Percentiles rank a stretch among this genome's conserved stretches.
Evolutionary conservation across 1,140 invertebrate species (phyloP).

Genomic region (Ips nitidus): DNA sequence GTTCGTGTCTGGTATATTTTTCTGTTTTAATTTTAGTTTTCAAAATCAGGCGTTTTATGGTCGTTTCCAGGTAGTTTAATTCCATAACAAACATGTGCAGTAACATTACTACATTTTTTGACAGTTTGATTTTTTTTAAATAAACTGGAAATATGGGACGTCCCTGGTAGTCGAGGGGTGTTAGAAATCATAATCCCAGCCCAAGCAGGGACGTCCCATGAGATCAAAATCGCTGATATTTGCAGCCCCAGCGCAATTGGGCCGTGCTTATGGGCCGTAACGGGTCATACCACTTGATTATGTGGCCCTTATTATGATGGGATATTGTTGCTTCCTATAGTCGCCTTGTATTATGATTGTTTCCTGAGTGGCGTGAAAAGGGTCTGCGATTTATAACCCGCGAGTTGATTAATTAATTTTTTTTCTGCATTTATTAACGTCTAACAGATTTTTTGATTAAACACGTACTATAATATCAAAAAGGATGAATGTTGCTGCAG

Average conservation of each 20-base stretch:
- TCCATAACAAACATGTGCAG: neutral
- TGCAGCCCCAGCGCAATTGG: conserved; percentile 52
- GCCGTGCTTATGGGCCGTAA: conserved; percentile 51
- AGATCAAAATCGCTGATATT: conserved; percentile 51
- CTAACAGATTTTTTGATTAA: too few relatives aligned
- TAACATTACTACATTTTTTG: too few relatives aligned
- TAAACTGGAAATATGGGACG: neutral
- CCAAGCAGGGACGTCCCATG: conserved; percentile 41
- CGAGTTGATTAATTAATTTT: too few relatives aligned
- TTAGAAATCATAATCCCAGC: conserved; percentile 18
- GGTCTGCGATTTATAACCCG: neutral
- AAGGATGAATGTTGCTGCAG: too few relatives aligned
- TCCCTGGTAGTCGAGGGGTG: conserved; percentile 12
- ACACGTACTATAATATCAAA: too few relatives aligned
- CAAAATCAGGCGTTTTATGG: too few relatives aligned
- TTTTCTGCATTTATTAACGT: too few relatives aligned
- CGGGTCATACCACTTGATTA: conserved; percentile 45
- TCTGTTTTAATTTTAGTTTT: too few relatives aligned
- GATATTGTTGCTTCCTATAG: conserved; percentile 37
- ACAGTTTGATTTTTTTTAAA: neutral
- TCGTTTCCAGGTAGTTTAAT: too few relatives aligned
- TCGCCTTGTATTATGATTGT: conserved; percentile 37
- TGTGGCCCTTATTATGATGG: conserved; percentile 41
- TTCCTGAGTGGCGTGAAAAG: conserved; percentile 35
- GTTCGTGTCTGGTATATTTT: too few relatives aligned